Evolutionary conservation across 2,797 vertebrate species (phyloP), one percentile per base, ranked within the genome.

Genomic region (Xenopus petersii): DNA sequence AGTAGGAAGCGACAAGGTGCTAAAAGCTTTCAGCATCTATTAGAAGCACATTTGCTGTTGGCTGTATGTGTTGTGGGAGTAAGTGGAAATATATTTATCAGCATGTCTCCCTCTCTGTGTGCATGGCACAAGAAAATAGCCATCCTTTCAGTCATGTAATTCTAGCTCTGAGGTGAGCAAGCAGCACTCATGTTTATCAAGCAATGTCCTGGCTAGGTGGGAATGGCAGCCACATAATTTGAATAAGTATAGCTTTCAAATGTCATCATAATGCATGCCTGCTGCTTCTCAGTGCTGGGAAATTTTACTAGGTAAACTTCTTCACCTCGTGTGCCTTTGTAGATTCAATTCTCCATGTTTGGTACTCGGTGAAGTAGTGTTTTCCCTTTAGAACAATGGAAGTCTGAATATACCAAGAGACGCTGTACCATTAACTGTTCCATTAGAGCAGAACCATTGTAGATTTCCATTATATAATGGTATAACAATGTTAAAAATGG

Each of bases 211-310:
- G 49, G 42, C 26, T 8, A 16, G 15, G 49, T 67, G 49, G 49
- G 49, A 67, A 67, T 21, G 26, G 13, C 48, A 67, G 66, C 49
- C 51, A 55, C 21, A 33, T 15, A n/a, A 67, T 67, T 67, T 67
- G 48, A 67, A 67, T 67, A 67, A 67, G 26, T 67, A 67, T 33
- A 67, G 49, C 66, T 67, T 67, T 67, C 13, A 67, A 67, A 67
- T 67, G 66, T 67, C 49, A 67, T 36, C 49, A 55, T 13, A 67
- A 55, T 67, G 49, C 49, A 21, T 67, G 49, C 66, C 15, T 55
- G 48, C 66, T 67, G 49, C 26, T 55, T 33, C 16, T 33, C 9
- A 55, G 48, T 55, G 66, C 49, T 55, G 26, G 49, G 49, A 55
- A 67, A 55, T 33, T 54, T 67, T 36, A 67, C 49, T 21, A 30